Evolutionary conservation across 2,797 vertebrate genomes (phyloP).

Genomic region (Myripristis jacobus): DNA sequence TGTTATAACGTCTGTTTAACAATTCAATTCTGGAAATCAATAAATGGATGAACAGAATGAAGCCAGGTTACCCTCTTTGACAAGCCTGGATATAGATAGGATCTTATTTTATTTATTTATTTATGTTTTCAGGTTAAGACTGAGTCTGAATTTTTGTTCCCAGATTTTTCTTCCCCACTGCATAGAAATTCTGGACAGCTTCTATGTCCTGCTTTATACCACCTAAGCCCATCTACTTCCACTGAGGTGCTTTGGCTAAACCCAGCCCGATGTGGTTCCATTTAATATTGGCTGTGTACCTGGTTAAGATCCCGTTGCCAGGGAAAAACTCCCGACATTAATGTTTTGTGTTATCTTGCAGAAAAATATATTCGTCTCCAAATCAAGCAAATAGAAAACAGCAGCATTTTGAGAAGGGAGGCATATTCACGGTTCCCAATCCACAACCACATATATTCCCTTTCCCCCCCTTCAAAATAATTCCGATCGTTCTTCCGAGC

Average conservation of each 20-base stretch:
- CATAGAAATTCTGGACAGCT: not conserved
- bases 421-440: conserved; percentile 30
- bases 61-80: no score
- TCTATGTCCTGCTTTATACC: no score
- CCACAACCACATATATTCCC: conserved; percentile 52
- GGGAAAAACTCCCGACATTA: not conserved
- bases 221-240: no score
- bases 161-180: no score
- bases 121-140: no score
- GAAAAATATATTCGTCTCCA: conserved; percentile 34
- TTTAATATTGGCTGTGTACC: conserved; percentile 12
- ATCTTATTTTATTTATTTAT: no score
- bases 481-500: conserved; percentile 59
- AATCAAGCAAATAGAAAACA: conserved; percentile 63
- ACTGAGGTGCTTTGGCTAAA: not conserved
- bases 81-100: no score
- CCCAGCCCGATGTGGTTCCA: not conserved
- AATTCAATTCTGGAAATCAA: no score
- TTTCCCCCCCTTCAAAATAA: conserved; percentile 47
- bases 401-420: conserved; percentile 42
- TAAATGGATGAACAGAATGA: no score
- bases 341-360: conserved; percentile 30
- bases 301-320: not conserved
- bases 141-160: no score
- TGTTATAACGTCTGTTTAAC: no score